Evolutionary conservation across 30 jellyfish, hydroid and myxozoan species (phyloP).

Genomic region (Aurelia aurita): DNA sequence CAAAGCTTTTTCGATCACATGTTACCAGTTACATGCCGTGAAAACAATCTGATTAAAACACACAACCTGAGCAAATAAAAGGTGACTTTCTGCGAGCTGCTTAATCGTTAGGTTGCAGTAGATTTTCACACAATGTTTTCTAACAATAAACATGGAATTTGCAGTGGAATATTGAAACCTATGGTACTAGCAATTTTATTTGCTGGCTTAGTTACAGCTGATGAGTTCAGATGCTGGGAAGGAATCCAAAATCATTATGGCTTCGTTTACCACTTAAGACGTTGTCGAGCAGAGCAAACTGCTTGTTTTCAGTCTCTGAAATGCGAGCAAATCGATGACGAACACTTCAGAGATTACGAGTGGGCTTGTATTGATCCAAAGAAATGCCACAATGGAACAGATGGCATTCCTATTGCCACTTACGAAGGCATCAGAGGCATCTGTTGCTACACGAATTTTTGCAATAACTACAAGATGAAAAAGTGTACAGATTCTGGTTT

Average conservation of each 20-base stretch:
- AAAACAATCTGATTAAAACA: too few species aligned
- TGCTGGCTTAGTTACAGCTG: too few species aligned
- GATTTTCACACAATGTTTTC: too few species aligned
- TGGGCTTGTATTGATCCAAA: constrained; percentile 13
- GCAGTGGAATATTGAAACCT: too few species aligned
- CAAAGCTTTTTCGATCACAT: too few species aligned
- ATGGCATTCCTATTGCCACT: background rate
- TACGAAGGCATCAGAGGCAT: constrained; percentile 11
- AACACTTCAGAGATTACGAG: constrained; percentile 3
- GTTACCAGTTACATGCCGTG: too few species aligned
- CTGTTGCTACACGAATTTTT: constrained; percentile 41
- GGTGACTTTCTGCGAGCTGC: too few species aligned
- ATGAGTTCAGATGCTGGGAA: background rate
- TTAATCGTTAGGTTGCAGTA: too few species aligned
- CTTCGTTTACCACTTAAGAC: background rate
- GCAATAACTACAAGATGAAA: constrained; percentile 48
- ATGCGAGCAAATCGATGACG: constrained; percentile 14
- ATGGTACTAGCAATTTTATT: too few species aligned
- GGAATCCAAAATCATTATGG: constrained; percentile 7
- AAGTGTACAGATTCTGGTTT: constrained; percentile 37
- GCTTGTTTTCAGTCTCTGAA: constrained; percentile 32
- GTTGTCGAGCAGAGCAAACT: background rate
- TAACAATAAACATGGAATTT: too few species aligned
- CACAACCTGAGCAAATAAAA: too few species aligned
- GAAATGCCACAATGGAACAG: background rate